Evolutionary conservation across 1,140 invertebrate species (phyloP), one percentile per base, ranked within the genome.

Genomic region (Drosophila guanche): DNA sequence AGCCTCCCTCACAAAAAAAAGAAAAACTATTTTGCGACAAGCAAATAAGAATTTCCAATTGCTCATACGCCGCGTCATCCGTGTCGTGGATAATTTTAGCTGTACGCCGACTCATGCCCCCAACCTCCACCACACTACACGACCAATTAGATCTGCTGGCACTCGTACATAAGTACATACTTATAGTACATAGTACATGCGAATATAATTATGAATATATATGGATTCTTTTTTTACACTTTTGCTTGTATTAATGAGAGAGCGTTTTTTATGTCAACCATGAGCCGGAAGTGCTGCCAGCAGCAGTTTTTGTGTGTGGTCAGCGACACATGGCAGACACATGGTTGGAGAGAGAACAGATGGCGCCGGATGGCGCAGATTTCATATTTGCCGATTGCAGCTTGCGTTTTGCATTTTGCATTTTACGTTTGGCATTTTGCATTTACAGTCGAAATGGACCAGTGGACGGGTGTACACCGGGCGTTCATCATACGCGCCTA

Each of bases 401-500:
- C 40, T 29, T 27, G n/a, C 42, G 23, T 27, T 55, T 55, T 51
- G n/a, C 42, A 33, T 27, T 55, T 55, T 51, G 47, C 40, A 14
- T 7, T 23, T 37, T 16, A 20, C 16, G 16, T 20, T 20, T 48
- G 42, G 50, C 46, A 27, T 23, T 50, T 37, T 45, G 66, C 65
- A 68, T 59, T 66, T 50, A 20, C 71, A 51, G 62, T 89, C 57
- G 70, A 52, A 72, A 89, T 89, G 85, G 85, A 89, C 75, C 85
- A 89, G 85, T 89, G 85, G 85, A 89, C 85, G 69, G 85, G 85
- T 57, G 85, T 89, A 57, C 90, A 91, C 77, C 79, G 88, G 40
- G 90, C 86, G 40, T 91, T 86, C 55, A 76, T 90, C 56, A 81
- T 91, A 45, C 77, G 77, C 20, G 83, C 88, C 59, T 91, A 91